Evolutionary conservation across 2,113 vertebrate species (phyloP), one percentile per base, ranked within the genome.

Genomic region (Ctenomys sociabilis): DNA sequence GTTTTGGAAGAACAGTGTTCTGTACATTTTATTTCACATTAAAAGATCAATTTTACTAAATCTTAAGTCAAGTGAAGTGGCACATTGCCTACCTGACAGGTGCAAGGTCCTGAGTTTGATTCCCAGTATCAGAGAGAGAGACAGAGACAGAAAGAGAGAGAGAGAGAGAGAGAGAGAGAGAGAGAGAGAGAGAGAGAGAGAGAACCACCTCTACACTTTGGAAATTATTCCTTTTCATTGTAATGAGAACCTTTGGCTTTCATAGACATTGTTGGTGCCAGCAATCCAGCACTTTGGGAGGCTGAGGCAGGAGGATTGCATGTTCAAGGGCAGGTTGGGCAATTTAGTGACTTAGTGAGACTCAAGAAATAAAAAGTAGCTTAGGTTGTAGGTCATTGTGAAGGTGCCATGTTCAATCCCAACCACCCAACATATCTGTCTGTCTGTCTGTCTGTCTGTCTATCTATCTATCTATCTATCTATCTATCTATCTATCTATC

Each of bases 141-240:
- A 49, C 7, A 49, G 49, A 49, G 49, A 49, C 7, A 49, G 49
- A 49, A 10, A 49, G n/a, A n/a, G n/a, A n/a, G 7, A 9, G 52
- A 12, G 52, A 10, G 52, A 12, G 52, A 12, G 52, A 12, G 52
- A 12, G 52, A 52, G 49, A 49, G 49, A 49, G 52, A 54, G 52
- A 54, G 52, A 54, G 52, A 54, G 11, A 54, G 52, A 54, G 52
- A 54, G 52, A 54, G 52, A 54, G 52, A 13, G 52, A 54, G 52
- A 13, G 94, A 88, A 85, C 96, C 91, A 57, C 96, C 92, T 80
- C 90, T 96, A 63, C 90, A 11, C 77, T 88, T 94, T 78, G 70
- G 83, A 78, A 94, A 90, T 93, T 64, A 82, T 85, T 85, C 35
- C 70, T 96, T 95, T 94, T 86, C 63, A 91, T 81, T 68, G 75